A percentile compares a stretch with the other conserved stretches of the same genome.
These are phyloP conservation scores for Pseudoatta argentina DNA, from an alignment of 1,140 invertebrate genomes.

Conservation along the genomic window DNA sequence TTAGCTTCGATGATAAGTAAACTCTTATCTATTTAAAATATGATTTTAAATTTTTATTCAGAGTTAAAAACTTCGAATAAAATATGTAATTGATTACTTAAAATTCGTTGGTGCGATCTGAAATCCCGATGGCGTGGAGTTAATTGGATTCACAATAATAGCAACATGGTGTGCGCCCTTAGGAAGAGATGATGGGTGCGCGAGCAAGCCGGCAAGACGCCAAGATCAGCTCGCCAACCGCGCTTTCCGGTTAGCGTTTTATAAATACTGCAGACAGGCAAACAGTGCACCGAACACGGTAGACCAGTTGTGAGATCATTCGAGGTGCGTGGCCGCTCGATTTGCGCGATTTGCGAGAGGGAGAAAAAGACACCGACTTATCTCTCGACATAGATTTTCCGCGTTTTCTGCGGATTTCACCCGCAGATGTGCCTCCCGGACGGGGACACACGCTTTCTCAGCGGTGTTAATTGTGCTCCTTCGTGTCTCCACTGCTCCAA, in stretches of 20 bases:
- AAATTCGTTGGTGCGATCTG: background rate
- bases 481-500: background rate
- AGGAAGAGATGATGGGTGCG: slow-evolving; percentile 69
- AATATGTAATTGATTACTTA: background rate
- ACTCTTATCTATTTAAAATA: background rate
- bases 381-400: slow-evolving; percentile 12
- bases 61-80: background rate
- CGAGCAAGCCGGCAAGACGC: slow-evolving; percentile 83
- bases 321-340: slow-evolving; percentile 42
- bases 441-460: background rate
- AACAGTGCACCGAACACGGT: slow-evolving; percentile 78
- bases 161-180: slow-evolving; percentile 57
- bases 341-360: background rate
- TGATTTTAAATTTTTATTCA: background rate
- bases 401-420: background rate
- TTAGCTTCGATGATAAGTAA: background rate
- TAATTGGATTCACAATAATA: background rate
- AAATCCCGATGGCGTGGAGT: too few species aligned
- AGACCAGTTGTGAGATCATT: slow-evolving; percentile 68
- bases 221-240: slow-evolving; percentile 85
- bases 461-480: slow-evolving; percentile 21
- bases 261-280: slow-evolving; percentile 85
- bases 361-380: background rate
- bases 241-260: slow-evolving; percentile 87
- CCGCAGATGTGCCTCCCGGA: background rate